Conservation (phyloP, 2,797 vertebrate genomes). For the Falco rusticolus region DNA sequence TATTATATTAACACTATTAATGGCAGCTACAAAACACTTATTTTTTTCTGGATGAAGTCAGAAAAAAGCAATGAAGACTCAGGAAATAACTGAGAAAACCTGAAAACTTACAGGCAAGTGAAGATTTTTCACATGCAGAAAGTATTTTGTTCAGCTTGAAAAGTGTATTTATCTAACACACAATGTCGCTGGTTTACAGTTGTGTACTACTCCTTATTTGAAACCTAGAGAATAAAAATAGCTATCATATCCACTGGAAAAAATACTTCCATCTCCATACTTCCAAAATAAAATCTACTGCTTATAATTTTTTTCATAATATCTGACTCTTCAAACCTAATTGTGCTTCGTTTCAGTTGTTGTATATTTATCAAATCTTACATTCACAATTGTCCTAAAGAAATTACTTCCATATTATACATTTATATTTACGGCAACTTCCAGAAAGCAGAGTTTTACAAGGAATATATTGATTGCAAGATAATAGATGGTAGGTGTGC, state of each 20-base stretch:
- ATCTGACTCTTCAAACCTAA: slow-evolving; percentile 33
- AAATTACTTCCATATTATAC: slow-evolving; percentile 10
- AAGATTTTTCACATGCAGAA: neutral
- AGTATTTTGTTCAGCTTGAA: neutral
- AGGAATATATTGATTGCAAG: slow-evolving; percentile 49
- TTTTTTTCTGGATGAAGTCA: neutral
- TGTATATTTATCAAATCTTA: slow-evolving; percentile 21
- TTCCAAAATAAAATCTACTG: slow-evolving; percentile 5
- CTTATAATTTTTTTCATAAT: neutral
- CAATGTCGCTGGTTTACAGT: neutral
- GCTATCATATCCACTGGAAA: neutral
- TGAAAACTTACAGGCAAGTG: neutral
- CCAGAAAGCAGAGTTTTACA: slow-evolving; percentile 33
- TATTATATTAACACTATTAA: neutral
- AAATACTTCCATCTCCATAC: neutral
- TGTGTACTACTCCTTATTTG: neutral
- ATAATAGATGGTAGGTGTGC: slow-evolving; percentile 25
- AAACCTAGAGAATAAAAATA: neutral
- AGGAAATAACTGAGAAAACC: neutral
- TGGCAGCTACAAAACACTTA: neutral
- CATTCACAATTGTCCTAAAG: neutral
- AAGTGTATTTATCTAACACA: neutral
- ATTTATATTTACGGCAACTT: slow-evolving; percentile 6
- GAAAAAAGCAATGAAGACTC: neutral
- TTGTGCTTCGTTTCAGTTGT: slow-evolving; percentile 27